Conservation (phyloP, 2,113 vertebrate species). For the Azemiops feae region DNA sequence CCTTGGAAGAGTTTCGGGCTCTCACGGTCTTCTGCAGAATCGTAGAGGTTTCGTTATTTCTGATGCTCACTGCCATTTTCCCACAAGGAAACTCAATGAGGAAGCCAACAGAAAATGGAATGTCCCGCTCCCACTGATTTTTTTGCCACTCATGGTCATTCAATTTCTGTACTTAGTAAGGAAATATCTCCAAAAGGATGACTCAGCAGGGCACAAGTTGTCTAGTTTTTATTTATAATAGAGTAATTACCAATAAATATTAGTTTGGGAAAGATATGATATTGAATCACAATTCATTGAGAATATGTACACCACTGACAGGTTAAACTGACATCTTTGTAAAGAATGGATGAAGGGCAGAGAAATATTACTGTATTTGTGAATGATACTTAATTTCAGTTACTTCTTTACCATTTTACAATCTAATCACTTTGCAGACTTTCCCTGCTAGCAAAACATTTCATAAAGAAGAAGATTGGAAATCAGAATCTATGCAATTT, state of each 20-base stretch:
- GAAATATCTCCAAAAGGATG: too few species aligned
- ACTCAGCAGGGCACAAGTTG: too few species aligned
- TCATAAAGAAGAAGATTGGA: neutral
- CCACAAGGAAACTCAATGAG: too few species aligned
- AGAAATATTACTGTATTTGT: conserved; percentile 4
- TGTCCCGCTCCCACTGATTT: too few species aligned
- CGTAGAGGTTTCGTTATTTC: too few species aligned
- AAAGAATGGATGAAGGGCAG: conserved; percentile 11
- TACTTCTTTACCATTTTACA: neutral
- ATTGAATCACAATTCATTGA: conserved; percentile 19
- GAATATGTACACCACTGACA: conserved; percentile 1
- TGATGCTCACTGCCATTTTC: too few species aligned
- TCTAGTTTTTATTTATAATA: conserved; percentile 3
- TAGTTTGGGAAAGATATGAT: conserved; percentile 26
- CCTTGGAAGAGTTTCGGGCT: too few species aligned
- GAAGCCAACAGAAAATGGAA: too few species aligned
- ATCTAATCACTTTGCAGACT: neutral
- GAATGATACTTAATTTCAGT: neutral
- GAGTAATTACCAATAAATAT: conserved; percentile 23
- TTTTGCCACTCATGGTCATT: too few species aligned
- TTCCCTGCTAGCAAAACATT: neutral
- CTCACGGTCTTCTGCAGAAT: too few species aligned
- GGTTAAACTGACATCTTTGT: neutral
- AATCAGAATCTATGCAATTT: neutral
- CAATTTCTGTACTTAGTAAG: too few species aligned